phyloP scores from a whole-genome alignment of 2,888 invertebrate species.

The Bugula neritina region DNA sequence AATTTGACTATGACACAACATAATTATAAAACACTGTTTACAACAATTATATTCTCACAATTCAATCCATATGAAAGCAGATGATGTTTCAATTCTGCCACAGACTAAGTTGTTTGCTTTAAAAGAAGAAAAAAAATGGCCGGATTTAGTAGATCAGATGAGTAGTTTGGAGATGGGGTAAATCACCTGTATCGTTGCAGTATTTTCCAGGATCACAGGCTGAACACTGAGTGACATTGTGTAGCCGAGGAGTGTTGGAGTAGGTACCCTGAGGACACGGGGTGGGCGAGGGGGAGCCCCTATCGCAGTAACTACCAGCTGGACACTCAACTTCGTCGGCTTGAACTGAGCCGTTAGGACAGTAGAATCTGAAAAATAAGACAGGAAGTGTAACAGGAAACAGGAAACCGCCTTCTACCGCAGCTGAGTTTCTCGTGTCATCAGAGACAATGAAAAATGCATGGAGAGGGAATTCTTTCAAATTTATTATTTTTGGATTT shows the following conservation, averaged over 20 bases:
- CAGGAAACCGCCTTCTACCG: too few relatives aligned
- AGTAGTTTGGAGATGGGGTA: too few relatives aligned
- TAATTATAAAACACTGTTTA: too few relatives aligned
- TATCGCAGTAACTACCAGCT: conserved; percentile 38
- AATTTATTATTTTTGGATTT: too few relatives aligned
- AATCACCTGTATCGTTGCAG: conserved; percentile 47
- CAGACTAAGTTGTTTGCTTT: not conserved
- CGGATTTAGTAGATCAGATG: not conserved
- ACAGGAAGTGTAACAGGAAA: too few relatives aligned
- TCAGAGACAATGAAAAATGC: too few relatives aligned
- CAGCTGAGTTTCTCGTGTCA: too few relatives aligned
- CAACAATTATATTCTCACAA: too few relatives aligned
- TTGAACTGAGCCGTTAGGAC: conserved; percentile 40
- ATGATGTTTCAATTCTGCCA: too few relatives aligned
- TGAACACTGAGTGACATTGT: conserved; percentile 39
- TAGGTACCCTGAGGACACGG: conserved; percentile 43
- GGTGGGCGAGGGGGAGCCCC: conserved; percentile 36
- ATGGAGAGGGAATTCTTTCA: too few relatives aligned
- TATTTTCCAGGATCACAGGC: conserved; percentile 45
- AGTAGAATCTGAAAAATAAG: conserved; percentile 41
- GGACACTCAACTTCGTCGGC: conserved; percentile 40
- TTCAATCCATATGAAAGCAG: too few relatives aligned
- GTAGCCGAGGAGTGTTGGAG: conserved; percentile 39
- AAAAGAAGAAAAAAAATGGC: not conserved
- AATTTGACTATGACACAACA: too few relatives aligned